Conservation (phyloP, 2,797 vertebrate genomes). For the Limosa lapponica region DNA sequence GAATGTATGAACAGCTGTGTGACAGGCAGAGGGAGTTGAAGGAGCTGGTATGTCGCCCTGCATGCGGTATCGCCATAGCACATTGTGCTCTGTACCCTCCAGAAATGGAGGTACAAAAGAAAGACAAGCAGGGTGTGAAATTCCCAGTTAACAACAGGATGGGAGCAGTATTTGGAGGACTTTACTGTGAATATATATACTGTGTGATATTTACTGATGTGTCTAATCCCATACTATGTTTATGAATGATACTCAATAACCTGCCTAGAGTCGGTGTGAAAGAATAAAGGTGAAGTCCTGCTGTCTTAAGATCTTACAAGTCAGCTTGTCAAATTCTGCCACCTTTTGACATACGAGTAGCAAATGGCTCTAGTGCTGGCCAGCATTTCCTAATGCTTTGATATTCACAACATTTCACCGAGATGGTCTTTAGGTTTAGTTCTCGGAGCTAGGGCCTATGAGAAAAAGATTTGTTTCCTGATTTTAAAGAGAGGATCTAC, state of each 20-base stretch:
- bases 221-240: slow-evolving; percentile 44
- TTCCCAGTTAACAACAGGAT: slow-evolving; percentile 58
- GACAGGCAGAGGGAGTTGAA: slow-evolving; percentile 97
- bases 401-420: background rate
- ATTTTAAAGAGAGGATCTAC: background rate
- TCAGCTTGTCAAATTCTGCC: slow-evolving; percentile 67
- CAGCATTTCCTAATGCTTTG: slow-evolving; percentile 21
- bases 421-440: background rate
- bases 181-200: background rate
- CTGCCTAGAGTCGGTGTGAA: background rate
- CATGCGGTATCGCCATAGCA: slow-evolving; percentile 15
- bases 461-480: background rate
- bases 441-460: background rate
- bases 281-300: slow-evolving; percentile 46
- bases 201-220: background rate
- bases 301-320: slow-evolving; percentile 10
- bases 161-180: slow-evolving; percentile 32
- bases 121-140: slow-evolving; percentile 62
- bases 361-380: slow-evolving; percentile 29
- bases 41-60: slow-evolving; percentile 90
- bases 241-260: slow-evolving; percentile 35
- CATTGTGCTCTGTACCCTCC: background rate
- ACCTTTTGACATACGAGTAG: slow-evolving; percentile 57
- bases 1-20: slow-evolving; percentile 99
- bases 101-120: background rate